These are phyloP conservation scores for Botia kubotai DNA, from an alignment of 2,797 vertebrate genomes.

Conservation along the genomic window DNA sequence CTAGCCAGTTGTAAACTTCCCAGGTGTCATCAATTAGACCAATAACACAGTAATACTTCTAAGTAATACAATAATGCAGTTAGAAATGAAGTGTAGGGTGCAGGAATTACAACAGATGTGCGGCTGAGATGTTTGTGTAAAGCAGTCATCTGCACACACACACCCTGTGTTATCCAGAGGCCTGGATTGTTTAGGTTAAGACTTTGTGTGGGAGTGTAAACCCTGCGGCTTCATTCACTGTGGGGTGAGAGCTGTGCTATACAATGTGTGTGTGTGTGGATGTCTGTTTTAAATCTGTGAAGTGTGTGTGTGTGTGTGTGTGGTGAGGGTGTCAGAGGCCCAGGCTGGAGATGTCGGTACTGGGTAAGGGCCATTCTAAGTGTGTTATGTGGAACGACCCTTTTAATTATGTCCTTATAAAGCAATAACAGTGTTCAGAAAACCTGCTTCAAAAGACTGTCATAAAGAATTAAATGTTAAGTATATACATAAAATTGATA, in stretches of 20 bases:
- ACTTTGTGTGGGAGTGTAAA: conserved; percentile 36
- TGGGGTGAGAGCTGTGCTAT: neutral
- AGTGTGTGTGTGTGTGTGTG: conserved; percentile 1
- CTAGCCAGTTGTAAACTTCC: neutral
- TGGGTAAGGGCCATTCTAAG: conserved; percentile 14
- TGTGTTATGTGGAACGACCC: conserved; percentile 14
- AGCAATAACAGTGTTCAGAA: neutral
- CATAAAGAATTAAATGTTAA: neutral
- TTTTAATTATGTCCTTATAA: neutral
- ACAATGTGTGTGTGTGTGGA: neutral
- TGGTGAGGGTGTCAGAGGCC: conserved; percentile 24
- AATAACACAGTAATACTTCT: neutral
- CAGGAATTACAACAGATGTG: neutral
- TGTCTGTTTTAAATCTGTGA: conserved; percentile 9
- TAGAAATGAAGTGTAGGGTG: neutral
- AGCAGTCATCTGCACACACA: conserved; percentile 8
- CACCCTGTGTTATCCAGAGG: conserved; percentile 16
- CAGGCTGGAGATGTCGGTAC: conserved; percentile 10
- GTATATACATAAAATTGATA: neutral
- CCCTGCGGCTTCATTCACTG: neutral
- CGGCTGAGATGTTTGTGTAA: conserved; percentile 21
- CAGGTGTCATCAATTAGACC: neutral
- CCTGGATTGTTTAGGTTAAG: conserved; percentile 44
- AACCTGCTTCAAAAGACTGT: neutral
- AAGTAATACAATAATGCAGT: neutral